Evolutionary conservation across 2,113 vertebrate genomes (phyloP).

Genomic region (Candoia aspera): DNA sequence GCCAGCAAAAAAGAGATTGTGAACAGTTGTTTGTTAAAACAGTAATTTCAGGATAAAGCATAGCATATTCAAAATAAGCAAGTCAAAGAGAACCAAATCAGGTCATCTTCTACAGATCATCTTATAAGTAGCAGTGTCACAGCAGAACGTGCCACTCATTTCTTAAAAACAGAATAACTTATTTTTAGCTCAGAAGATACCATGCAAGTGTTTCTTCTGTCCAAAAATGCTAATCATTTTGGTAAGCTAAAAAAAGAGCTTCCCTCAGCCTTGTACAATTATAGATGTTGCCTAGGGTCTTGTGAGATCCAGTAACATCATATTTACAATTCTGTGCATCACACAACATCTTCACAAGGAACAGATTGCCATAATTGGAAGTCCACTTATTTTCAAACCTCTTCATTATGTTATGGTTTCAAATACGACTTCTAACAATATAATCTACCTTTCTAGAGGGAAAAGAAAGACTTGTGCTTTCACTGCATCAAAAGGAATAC

Average conservation of each 20-base stretch:
- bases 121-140: conserved; percentile 19
- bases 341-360: neutral
- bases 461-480: neutral
- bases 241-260: conserved; percentile 20
- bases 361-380: neutral
- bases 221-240: conserved; percentile 8
- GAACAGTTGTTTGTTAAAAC: neutral
- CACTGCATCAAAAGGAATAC: neutral
- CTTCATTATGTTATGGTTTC: neutral
- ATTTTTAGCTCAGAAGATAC: conserved; percentile 46
- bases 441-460: neutral
- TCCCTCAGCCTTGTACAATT: neutral
- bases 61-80: neutral
- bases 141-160: conserved; percentile 38
- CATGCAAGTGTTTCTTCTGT: conserved; percentile 32
- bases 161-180: conserved; percentile 31
- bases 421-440: neutral
- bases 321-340: neutral
- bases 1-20: neutral
- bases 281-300: neutral
- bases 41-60: neutral
- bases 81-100: neutral
- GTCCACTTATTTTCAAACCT: neutral
- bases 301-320: conserved; percentile 9
- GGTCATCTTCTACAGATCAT: conserved; percentile 29